phyloP scores from a whole-genome alignment of 2,113 vertebrate species.

The Hippotragus niger region DNA sequence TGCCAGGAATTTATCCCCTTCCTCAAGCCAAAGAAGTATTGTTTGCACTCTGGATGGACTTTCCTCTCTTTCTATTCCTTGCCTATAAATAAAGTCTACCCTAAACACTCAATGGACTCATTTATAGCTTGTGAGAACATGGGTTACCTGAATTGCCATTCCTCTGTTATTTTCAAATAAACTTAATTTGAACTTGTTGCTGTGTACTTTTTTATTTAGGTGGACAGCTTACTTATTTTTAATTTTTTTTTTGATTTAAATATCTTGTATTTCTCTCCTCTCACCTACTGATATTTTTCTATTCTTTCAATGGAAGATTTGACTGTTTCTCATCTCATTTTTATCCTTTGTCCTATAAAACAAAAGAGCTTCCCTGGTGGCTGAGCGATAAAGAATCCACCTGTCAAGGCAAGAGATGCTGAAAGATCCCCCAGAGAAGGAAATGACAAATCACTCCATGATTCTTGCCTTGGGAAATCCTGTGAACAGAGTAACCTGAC shows the following conservation, averaged over 20 bases:
- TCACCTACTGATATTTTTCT: not conserved
- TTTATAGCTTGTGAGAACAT: not conserved
- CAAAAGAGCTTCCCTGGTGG: not conserved
- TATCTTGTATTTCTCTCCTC: not conserved
- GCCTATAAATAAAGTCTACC: not conserved
- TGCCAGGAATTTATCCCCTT: not conserved
- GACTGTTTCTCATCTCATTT: not conserved
- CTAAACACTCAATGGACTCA: not conserved
- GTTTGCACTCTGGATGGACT: not conserved
- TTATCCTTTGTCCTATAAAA: not conserved
- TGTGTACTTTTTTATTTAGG: not conserved
- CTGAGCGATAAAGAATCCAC: not conserved
- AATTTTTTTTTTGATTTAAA: not conserved
- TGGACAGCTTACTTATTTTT: not conserved
- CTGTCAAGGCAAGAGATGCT: not conserved
- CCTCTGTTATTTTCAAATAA: not conserved
- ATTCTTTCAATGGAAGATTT: not conserved
- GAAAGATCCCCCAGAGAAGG: not conserved
- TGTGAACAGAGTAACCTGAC: not conserved
- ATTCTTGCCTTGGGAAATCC: not conserved
- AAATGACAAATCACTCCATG: not conserved
- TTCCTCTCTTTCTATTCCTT: not conserved
- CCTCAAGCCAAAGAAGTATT: not conserved
- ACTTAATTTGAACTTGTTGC: not conserved
- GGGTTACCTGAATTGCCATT: not conserved